These are phyloP conservation scores for Lasiommata megera DNA, from an alignment of 2,888 invertebrate genomes.

Conservation along the genomic window DNA sequence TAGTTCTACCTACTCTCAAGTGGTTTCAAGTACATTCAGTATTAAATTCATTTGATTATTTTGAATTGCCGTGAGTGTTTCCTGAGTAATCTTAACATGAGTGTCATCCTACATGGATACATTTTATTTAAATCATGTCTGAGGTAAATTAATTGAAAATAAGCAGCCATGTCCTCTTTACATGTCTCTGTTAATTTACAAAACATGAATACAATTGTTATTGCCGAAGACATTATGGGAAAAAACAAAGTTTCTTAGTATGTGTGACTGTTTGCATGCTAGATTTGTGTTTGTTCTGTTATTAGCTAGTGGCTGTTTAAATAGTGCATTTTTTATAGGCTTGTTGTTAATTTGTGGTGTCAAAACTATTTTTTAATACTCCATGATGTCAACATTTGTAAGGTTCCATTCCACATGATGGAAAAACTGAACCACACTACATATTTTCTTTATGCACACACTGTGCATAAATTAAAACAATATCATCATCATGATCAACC, in stretches of 20 bases:
- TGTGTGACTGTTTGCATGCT: background rate
- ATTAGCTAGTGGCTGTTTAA: background rate
- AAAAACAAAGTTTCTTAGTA: slow-evolving; percentile 22
- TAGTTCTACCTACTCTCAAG: too few species aligned
- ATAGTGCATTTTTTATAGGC: background rate
- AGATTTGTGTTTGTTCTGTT: background rate
- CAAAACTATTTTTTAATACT: background rate
- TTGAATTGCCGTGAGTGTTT: too few species aligned
- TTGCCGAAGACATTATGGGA: slow-evolving; percentile 15
- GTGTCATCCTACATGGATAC: background rate
- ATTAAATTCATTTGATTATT: too few species aligned
- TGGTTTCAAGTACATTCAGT: too few species aligned
- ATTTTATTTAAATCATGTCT: background rate
- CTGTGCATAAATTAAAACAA: too few species aligned
- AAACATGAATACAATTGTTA: slow-evolving; percentile 23
- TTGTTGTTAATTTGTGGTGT: background rate
- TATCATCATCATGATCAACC: too few species aligned
- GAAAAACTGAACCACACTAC: too few species aligned
- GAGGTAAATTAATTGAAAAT: slow-evolving; percentile 4
- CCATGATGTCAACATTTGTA: background rate
- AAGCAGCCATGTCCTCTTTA: slow-evolving; percentile 20
- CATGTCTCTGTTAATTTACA: slow-evolving; percentile 26
- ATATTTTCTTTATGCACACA: too few species aligned
- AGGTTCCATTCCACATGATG: too few species aligned
- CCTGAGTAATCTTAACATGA: background rate